Conservation (phyloP, 2,113 vertebrate genomes). For the Mus spicilegus region DNA sequence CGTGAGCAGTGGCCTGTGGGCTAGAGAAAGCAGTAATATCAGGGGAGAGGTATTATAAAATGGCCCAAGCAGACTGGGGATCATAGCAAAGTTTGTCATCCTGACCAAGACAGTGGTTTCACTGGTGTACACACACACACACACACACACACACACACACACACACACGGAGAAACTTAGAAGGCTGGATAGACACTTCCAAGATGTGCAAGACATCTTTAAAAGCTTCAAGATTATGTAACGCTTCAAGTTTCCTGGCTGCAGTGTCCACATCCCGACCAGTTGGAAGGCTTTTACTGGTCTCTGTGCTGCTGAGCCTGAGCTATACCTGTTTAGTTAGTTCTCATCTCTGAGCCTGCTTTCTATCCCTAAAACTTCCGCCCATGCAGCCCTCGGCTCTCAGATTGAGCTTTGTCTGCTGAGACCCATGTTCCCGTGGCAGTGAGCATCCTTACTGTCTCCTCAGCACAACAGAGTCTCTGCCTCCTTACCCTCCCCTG, state of each 20-base stretch:
- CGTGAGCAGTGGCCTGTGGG: background rate
- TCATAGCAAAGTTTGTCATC: background rate
- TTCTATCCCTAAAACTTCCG: background rate
- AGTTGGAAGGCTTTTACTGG: background rate
- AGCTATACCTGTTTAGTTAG: background rate
- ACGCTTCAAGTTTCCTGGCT: background rate
- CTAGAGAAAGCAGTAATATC: rapidly evolving
- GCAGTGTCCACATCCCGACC: background rate
- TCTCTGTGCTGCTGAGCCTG: background rate
- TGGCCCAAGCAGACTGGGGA: background rate
- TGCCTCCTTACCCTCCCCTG: background rate
- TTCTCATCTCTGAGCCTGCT: background rate
- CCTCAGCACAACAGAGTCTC: background rate
- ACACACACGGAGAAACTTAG: too few species aligned
- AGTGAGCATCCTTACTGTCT: background rate
- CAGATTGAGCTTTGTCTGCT: rapidly evolving
- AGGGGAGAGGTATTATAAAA: too few species aligned
- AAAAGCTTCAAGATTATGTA: background rate
- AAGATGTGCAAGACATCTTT: background rate
- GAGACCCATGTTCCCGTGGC: background rate
- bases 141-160: rapidly evolving
- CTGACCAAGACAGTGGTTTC: background rate
- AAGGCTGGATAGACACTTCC: background rate
- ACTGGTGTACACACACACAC: rapidly evolving
- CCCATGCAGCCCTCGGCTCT: rapidly evolving